Base-by-base conservation (phyloP, 1,140 invertebrate genomes). In the Drosophila leontia region DNA sequence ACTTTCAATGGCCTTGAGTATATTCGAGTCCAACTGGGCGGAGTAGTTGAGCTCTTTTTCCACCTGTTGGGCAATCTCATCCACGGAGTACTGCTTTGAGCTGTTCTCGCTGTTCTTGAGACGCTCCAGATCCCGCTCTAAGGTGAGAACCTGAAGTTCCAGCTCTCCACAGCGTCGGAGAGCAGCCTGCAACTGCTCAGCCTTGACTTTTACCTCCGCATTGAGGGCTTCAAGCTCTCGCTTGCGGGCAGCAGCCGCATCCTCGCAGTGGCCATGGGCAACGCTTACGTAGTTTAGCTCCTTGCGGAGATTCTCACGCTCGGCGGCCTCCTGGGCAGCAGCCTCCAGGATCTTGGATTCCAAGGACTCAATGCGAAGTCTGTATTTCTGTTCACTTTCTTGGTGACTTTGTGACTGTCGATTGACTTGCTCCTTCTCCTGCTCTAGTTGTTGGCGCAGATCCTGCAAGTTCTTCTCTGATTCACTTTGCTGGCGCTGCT, bases 31-130 rank as follows among this genome's bases (percentile, higher is more conserved):
- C 8, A 95, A 82, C 64, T 93, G 93, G 0, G 93, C 94, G 0
- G 95, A 95, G 50, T 94, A 93, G 82, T 95, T 94, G 0, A 95
- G 67, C 75, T 95, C 94, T 56, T 94, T 93, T 35, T 95, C 94
- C 4, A 95, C 93, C 77, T 94, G 92, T 55, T 93, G 93, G 3
- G 93, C 92, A 62, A 95, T 94, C 53, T 95, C 95, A 53, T 95
- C 94, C 3, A 95, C 93, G 1, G 94, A 93, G 37, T 91, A 86
- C 34, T 78, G 88, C 75, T 91, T 86, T 0, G 93, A 90, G 67
- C 86, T 78, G 4, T 91, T 69, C 7, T 92, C 91, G 17, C 75
- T 81, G 17, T 80, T 80, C 57, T 72, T 80, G 1, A 92, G 34
- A 6, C 85, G 78, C 45, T 92, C 91, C 37, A 92, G 39, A 15